Base-by-base conservation (phyloP, 2,113 vertebrate species). In the Megaleporinus macrocephalus region DNA sequence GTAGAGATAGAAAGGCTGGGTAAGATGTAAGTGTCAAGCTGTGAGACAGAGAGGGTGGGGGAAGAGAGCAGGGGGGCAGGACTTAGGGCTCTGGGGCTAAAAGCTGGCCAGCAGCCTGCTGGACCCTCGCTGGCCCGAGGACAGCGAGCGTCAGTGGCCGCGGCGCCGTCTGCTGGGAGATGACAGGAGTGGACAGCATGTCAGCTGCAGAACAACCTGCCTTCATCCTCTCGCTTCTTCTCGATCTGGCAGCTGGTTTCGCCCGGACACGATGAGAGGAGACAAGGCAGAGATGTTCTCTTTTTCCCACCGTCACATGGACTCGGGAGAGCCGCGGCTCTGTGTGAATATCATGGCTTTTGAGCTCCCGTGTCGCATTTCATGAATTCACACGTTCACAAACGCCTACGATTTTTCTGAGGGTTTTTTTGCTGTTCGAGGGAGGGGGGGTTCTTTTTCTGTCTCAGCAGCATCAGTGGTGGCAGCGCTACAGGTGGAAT, bases 161-260 rank as follows among this genome's bases (percentile, higher is more conserved):
- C 91, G 89, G 90, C 90, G 90, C 90, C 80, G 80, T 88, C 84
- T 87, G 84, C 89, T 87, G 78, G 86, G 92, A 92, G 90, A 88
- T 91, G 91, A 94, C 92, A 91, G 88, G 92, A 95, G 84, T 88
- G 90, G 95, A 96, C 94, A 96, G 93, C 84, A 91, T 91, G 92
- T 95, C 95, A 95, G 89, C 87, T 81, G 88, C 88, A 90, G 85
- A 89, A 89, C 53, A 91, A 89, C 84, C 91, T 89, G 90, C 88
- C 91, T 90, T 94, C 89, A 92, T 91, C 87, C 76, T 89, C 86
- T 89, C 88, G 63, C 84, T 68, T 53, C 78, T 87, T 86, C 93
- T 88, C 88, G 89, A 89, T 82, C 85, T 91, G 94, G 90, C 93
- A 94, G 91, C 87, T 90, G 85, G 89, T 89, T 89, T 86, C 86